phyloP scores from a whole-genome alignment of 2,113 vertebrate genomes.

The Triplophysa tibetana region DNA sequence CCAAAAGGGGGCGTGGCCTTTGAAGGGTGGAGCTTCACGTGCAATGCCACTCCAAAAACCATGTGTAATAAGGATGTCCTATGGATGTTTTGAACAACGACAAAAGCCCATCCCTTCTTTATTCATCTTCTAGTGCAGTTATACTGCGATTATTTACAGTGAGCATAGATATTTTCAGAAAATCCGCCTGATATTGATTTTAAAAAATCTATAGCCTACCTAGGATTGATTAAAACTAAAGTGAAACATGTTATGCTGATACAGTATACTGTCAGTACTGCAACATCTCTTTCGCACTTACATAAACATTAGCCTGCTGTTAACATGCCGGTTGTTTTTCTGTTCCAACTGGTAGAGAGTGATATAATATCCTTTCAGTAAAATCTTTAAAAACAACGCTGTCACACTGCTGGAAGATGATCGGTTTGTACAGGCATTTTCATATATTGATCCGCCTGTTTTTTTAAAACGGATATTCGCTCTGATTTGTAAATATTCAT shows the following conservation, averaged over 20 bases:
- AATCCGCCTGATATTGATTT: constrained; percentile 1
- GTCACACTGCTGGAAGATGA: too few relatives aligned
- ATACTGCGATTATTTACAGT: constrained; percentile 1
- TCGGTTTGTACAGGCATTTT: too few relatives aligned
- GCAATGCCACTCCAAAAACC: constrained; percentile 41
- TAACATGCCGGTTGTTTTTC: neutral
- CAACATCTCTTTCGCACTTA: neutral
- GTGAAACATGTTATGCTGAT: neutral
- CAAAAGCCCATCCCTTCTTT: neutral
- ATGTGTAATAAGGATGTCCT: constrained; percentile 45
- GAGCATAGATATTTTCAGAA: neutral
- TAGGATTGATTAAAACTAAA: neutral
- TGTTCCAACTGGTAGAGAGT: too few relatives aligned
- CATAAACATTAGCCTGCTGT: neutral
- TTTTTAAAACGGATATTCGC: too few relatives aligned
- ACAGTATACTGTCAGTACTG: neutral
- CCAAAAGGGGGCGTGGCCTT: constrained; percentile 16
- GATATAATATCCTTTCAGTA: too few relatives aligned
- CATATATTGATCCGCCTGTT: too few relatives aligned
- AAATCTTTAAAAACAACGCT: too few relatives aligned
- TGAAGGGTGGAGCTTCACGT: constrained; percentile 38
- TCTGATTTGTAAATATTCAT: too few relatives aligned
- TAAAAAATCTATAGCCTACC: neutral
- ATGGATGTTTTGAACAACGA: constrained; percentile 36
- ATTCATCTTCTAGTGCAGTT: neutral